A percentile compares a stretch with the other conserved stretches of the same genome.
Conservation (phyloP, 2,797 vertebrate genomes). For the Hemibagrus guttatus region DNA sequence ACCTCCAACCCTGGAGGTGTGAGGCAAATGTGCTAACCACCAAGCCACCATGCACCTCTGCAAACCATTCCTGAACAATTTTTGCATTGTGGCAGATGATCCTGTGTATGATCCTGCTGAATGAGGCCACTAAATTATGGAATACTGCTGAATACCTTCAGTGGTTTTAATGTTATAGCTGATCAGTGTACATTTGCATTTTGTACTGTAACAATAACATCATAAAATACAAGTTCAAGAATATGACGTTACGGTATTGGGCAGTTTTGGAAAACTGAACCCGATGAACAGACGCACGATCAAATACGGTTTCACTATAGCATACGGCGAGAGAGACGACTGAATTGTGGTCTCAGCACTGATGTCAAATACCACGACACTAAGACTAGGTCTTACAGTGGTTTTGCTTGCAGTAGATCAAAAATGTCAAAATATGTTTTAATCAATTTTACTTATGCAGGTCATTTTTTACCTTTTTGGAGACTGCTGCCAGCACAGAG, state of each 20-base stretch:
- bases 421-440: not conserved
- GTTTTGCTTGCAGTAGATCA: not conserved
- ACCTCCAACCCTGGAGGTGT: too few species aligned
- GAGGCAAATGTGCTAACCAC: too few species aligned
- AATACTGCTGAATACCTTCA: too few species aligned
- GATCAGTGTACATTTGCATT: not conserved
- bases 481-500: not conserved
- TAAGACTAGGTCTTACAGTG: not conserved
- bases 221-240: not conserved
- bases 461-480: not conserved
- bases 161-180: too few species aligned
- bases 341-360: not conserved
- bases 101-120: too few species aligned
- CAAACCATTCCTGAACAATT: too few species aligned
- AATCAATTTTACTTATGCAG: not conserved
- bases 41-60: too few species aligned
- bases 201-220: not conserved
- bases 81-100: too few species aligned
- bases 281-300: too few species aligned
- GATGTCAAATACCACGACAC: not conserved
- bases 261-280: not conserved
- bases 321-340: not conserved
- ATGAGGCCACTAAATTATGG: too few species aligned
- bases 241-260: not conserved
- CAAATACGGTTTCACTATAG: too few species aligned